phyloP scores from a whole-genome alignment of 2,113 vertebrate species.

The Copsychus sechellarum region DNA sequence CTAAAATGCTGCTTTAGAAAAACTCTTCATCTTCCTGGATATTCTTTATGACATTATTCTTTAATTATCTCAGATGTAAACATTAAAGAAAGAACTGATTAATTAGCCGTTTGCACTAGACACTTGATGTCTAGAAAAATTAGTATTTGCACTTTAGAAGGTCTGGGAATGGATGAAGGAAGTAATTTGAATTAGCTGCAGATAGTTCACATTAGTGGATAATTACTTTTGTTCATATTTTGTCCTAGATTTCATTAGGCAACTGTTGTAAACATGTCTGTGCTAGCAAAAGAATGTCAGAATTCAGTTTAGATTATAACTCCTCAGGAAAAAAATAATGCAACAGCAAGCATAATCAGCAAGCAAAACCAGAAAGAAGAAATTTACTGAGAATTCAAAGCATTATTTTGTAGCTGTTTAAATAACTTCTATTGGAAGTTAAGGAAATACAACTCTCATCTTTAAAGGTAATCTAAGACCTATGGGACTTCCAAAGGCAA shows the following conservation, averaged over 20 bases:
- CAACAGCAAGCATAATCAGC: not conserved
- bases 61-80: slow-evolving; percentile 22
- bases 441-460: not conserved
- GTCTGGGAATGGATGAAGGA: slow-evolving; percentile 11
- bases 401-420: not conserved
- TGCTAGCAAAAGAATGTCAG: not conserved
- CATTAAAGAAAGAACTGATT: slow-evolving; percentile 20
- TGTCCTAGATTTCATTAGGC: slow-evolving; percentile 45
- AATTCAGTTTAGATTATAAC: not conserved
- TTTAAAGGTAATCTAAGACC: not conserved
- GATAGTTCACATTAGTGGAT: not conserved
- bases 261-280: slow-evolving; percentile 1
- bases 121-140: slow-evolving; percentile 34
- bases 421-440: not conserved
- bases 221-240: slow-evolving; percentile 43
- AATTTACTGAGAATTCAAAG: not conserved
- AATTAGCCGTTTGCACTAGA: slow-evolving; percentile 3
- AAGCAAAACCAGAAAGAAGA: not conserved
- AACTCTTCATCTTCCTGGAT: not conserved
- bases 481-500: not conserved
- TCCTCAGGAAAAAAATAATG: not conserved
- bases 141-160: not conserved
- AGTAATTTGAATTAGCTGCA: slow-evolving; percentile 26
- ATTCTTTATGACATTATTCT: not conserved
- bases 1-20: not conserved